Evolutionary conservation across 2,113 vertebrate genomes (phyloP).

Genomic region (Tachycineta bicolor): DNA sequence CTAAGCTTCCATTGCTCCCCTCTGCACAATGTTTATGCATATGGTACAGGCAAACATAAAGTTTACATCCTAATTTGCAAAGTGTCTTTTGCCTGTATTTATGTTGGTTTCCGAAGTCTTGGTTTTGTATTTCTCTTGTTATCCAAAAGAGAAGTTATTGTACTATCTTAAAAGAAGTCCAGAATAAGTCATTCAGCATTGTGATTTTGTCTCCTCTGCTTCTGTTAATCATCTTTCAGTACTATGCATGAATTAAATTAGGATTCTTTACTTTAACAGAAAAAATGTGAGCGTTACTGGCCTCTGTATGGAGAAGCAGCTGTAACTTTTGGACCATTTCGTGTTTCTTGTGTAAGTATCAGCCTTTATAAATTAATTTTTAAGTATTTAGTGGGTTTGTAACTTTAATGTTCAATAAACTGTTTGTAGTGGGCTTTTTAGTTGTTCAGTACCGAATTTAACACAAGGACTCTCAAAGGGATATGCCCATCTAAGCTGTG

Average conservation of each 20-base stretch:
- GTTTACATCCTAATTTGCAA: background rate
- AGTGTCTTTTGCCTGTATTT: background rate
- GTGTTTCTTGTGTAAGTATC: conserved; percentile 93
- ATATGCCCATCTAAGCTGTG: background rate
- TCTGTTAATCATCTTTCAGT: background rate
- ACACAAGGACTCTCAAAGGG: background rate
- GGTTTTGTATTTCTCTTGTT: background rate
- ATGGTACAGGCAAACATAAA: background rate
- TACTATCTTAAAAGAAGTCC: background rate
- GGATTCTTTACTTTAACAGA: conserved; percentile 76
- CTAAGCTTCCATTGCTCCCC: background rate
- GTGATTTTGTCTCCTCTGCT: background rate
- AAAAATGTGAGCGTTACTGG: conserved; percentile 98
- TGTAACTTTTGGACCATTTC: conserved; percentile 90
- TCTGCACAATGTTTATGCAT: background rate
- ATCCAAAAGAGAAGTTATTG: background rate
- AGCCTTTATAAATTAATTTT: background rate
- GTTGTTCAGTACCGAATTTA: background rate
- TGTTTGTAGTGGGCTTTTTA: background rate
- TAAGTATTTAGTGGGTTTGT: background rate
- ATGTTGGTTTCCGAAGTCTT: background rate
- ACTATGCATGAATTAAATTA: background rate
- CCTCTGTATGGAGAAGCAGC: conserved; percentile 86
- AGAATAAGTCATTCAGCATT: background rate
- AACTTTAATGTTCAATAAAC: background rate